Evolutionary conservation across 2,888 invertebrate genomes (phyloP).

Genomic region (Polylopha cassiicola): DNA sequence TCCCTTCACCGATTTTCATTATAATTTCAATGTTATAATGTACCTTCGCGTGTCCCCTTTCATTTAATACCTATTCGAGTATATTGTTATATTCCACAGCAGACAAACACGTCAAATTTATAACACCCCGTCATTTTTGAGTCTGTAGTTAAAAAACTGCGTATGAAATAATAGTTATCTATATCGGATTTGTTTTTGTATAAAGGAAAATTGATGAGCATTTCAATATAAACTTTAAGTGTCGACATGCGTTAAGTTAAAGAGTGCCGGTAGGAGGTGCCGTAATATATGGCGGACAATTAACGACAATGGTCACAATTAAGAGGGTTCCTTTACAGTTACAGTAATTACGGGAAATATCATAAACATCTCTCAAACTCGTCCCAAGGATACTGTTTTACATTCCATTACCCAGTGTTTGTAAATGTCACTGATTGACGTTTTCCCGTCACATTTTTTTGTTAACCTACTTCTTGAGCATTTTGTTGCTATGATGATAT

Average conservation of each 20-base stretch:
- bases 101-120: too few relatives aligned
- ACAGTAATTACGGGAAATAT: slow-evolving; percentile 68
- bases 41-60: too few relatives aligned
- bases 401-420: slow-evolving; percentile 35
- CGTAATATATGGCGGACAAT: slow-evolving; percentile 35
- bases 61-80: too few relatives aligned
- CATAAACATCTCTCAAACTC: slow-evolving; percentile 49
- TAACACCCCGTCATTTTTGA: too few relatives aligned
- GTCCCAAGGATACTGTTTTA: slow-evolving; percentile 48
- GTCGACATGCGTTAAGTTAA: slow-evolving; percentile 10
- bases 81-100: too few relatives aligned
- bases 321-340: slow-evolving; percentile 52
- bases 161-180: too few relatives aligned
- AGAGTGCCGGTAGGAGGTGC: slow-evolving; percentile 20
- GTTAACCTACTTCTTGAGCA: slow-evolving; percentile 32
- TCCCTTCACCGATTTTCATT: too few relatives aligned
- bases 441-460: slow-evolving; percentile 55
- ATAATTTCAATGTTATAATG: too few relatives aligned
- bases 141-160: too few relatives aligned
- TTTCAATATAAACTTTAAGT: slow-evolving; percentile 6
- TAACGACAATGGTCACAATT: slow-evolving; percentile 44
- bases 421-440: slow-evolving; percentile 43
- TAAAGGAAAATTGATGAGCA: slow-evolving; percentile 4
- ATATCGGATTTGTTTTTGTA: too few relatives aligned
- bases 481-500: slow-evolving; percentile 21